Base-by-base conservation (phyloP, 2,888 invertebrate genomes). In the Pycnomerus fuliginosus region DNA sequence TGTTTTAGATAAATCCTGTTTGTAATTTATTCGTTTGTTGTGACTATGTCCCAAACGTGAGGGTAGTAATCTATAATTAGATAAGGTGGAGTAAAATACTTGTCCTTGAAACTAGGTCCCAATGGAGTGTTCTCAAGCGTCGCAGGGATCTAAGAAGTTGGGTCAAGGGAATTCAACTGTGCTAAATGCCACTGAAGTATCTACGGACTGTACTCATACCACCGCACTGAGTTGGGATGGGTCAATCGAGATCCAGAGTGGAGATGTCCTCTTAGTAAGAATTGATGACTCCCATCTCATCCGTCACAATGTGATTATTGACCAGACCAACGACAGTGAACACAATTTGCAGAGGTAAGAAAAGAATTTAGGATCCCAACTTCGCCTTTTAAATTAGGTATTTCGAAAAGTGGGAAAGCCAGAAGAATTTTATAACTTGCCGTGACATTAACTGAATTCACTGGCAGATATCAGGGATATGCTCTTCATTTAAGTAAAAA, bases 211-310 rank as follows among this genome's bases (percentile, higher is more conserved):
- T 47, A 33, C 74, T 79, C 52, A 44, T 23, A 17, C 39, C 25
- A 12, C 11, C 17, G 27, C 34, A 17, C 29, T 43, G 14, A 80
- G 80, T 45, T 84, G 84, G 84, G 81, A 83, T 62, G 83, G 81
- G 30, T 73, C 79, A 45, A 79, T 79, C 20, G 83, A 83, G 70
- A 82, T 85, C 55, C 85, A 85, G 70, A 83, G 81, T 52, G 85
- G 84, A 11, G 85, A 85, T 71, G 82, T 84, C 56, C 78, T 85
- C 56, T 77, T 84, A 66, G 83, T 85, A 30, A 79, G 83, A 69
- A 82, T 85, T 70, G 81, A 83, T 58, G 84, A 84, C 69, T 74
- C 80, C 38, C 71, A 77, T 59, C 74, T 83, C 39, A 65, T 68
- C 36, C 65, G 68, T 13, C 73, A 76, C 41, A 73, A 75, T 52